Base-by-base conservation (phyloP, 2,888 invertebrate species). In the Oligia strigilis region DNA sequence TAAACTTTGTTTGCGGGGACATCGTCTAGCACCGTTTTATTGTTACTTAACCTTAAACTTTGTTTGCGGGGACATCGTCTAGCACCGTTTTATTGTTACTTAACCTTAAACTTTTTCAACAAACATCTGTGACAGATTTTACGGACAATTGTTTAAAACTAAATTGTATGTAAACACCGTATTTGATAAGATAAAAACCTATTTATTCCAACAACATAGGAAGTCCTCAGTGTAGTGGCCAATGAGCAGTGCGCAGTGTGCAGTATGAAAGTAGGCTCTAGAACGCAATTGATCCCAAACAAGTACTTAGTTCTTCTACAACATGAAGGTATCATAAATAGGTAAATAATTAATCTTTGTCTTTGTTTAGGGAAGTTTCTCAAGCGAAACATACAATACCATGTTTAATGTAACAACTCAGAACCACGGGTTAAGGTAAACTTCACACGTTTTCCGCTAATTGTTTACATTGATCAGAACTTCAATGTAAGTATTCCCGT, bases 401-500 rank as follows among this genome's bases (percentile, higher is more conserved):
- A 49, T 49, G 40, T 29, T 46, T 14, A 36, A 52, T 49, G 52
- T 64, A 1, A 62, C 17, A 40, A 23, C 40, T 77, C 49, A 13
- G 23, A 49, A 23, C 6, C 29, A 29, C 29, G 13, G 66, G 19
- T 79, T 85, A 40, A 81, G 67, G 75, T 85, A 81, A 84, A 72
- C 13, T 43, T 13, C n/a, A 19, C 23, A 46, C 11, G 14, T 86
- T 82, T 84, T 60, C 84, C 84, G 83, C 64, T 64, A 82, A 64
- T 66, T 83, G 83, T 86, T 83, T 86, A 86, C 72, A 69, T 75
- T 1, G n/a, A 81, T 52, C 75, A 62, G 52, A 70, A 74, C 77
- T 84, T 75, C 60, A 78, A 36, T 70, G 72, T 78, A 55, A 81
- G 65, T 81, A 82, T 72, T 83, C 43, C 66, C 73, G 70, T 40